Percentiles rank a stretch among this genome's conserved stretches.
Evolutionary conservation across 2,113 vertebrate genomes (phyloP).

Genomic region (Tringa solitaria): DNA sequence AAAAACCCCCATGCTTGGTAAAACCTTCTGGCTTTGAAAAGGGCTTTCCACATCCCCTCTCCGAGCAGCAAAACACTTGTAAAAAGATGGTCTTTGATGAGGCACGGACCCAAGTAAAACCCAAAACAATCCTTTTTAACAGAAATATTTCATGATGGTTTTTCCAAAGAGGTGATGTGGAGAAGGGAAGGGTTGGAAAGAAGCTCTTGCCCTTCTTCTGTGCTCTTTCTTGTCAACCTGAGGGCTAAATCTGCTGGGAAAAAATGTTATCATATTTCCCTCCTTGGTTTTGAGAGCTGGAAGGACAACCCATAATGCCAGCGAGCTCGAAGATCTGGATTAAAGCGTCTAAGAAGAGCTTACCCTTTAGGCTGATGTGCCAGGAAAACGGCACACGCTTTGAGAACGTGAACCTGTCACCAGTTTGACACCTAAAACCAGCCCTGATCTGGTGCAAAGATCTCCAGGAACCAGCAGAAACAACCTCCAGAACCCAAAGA

Average conservation of each 20-base stretch:
- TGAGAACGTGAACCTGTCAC: background rate
- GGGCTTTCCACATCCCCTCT: background rate
- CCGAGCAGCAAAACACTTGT: background rate
- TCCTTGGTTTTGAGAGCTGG: background rate
- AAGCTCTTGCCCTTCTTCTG: background rate
- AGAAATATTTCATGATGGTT: background rate
- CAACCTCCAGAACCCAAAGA: background rate
- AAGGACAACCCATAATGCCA: background rate
- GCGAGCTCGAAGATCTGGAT: conserved; percentile 5
- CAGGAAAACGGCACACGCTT: background rate
- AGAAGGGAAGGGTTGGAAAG: background rate
- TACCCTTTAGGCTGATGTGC: background rate
- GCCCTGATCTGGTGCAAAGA: background rate
- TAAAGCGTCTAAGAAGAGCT: background rate
- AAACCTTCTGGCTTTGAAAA: background rate
- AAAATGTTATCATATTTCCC: background rate
- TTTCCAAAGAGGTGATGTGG: background rate
- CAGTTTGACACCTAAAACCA: background rate
- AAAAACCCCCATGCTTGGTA: background rate
- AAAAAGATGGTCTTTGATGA: background rate
- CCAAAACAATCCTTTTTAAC: rapidly evolving
- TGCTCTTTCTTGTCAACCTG: background rate
- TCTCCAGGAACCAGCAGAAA: background rate
- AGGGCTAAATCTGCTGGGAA: background rate
- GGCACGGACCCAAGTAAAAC: background rate